Percentiles rank a stretch among this genome's conserved stretches.
phyloP scores from a whole-genome alignment of 2,113 vertebrate species.

The Numenius arquata region DNA sequence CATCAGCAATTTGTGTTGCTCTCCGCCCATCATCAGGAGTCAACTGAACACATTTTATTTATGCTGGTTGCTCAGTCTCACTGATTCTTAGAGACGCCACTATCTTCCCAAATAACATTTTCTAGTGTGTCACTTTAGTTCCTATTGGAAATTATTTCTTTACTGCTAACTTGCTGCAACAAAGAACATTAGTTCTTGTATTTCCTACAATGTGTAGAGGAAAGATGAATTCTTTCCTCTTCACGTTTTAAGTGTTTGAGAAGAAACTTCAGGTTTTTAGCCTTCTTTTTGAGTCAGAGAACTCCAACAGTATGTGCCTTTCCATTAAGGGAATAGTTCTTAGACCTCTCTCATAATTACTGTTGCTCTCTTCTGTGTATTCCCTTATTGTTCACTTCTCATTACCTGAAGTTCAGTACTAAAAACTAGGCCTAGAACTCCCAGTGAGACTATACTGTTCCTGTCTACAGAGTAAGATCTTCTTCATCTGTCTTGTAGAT shows the following conservation, averaged over 20 bases:
- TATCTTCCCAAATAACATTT: neutral
- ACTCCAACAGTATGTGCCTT: neutral
- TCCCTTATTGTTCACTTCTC: neutral
- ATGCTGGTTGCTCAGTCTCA: neutral
- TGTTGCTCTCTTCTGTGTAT: neutral
- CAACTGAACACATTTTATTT: neutral
- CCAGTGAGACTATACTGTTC: neutral
- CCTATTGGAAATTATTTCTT: neutral
- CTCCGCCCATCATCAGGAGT: neutral
- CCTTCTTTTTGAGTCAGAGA: neutral
- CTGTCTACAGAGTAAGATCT: neutral
- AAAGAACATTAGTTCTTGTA: neutral
- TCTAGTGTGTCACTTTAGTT: neutral
- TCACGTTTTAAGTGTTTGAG: neutral
- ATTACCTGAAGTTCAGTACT: neutral
- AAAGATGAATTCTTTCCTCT: neutral
- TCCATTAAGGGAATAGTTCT: neutral
- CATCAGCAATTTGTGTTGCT: neutral
- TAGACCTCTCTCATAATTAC: neutral
- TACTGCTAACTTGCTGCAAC: neutral
- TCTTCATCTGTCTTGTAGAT: neutral
- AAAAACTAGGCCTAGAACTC: neutral
- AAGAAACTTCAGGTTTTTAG: neutral
- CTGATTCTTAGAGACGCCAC: neutral
- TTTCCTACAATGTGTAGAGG: neutral